Base-by-base conservation (phyloP, 30 jellyfish, hydroid and myxozoan species). In the Aurelia coerulea region DNA sequence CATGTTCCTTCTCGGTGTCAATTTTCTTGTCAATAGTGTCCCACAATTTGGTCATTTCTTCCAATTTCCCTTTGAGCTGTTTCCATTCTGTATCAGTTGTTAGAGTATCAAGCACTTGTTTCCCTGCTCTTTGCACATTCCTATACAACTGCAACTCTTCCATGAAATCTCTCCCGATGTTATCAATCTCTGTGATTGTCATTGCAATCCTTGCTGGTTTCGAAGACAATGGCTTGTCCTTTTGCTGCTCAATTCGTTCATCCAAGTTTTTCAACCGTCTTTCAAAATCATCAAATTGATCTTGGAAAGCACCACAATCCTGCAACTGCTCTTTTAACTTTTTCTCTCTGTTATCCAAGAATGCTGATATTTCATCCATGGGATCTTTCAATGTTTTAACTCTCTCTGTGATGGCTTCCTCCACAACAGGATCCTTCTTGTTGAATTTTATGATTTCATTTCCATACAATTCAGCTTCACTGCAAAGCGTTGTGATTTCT, bases 221-320 rank as follows among this genome's bases (percentile, higher is more conserved):
- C 70, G 91, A 66, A 19, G 99, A 95, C 74, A 85, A 62, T 37
- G 97, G 97, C 70, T 95, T 90, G 77, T 74, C 85, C 51, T 86
- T 85, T 56, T 89, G 97, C 5, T 86, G 92, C 32, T 85, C 96
- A 33, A 90, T 86, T 65, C 97, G 60, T 2, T 90, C 97, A 53
- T 95, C 96, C 10, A 95, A 35, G 34, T 90, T 95, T 34, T 86
- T 87, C 80, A 95, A 54, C 35, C 99, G 87, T 63, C 99, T 92
- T 18, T 75, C 76, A 76, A 95, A 73, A 62, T 95, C 99, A 67
- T 95, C 99, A 82, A 85, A 71, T 73, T 95, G 99, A 65, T 95
- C 99, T 83, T 95, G 99, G 90, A 95, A 75, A 2, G 99, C 99
- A 1, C 99, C 99, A 70, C 97, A 88, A 56, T 95, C 99, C 78